phyloP scores from a whole-genome alignment of 2,888 invertebrate species.

The Acholoe squamosa region DNA sequence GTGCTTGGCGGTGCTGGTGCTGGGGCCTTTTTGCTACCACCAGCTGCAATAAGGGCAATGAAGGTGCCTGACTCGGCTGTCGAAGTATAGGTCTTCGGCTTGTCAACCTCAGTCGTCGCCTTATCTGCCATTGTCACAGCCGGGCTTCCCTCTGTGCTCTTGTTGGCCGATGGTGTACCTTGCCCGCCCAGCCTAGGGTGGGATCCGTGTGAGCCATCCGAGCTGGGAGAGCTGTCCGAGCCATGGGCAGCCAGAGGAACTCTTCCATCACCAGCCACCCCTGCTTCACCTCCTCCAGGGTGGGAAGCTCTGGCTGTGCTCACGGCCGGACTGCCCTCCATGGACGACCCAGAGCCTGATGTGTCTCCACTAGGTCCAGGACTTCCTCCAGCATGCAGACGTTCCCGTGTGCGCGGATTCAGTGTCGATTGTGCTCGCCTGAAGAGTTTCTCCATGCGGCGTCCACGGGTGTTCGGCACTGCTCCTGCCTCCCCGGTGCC shows the following conservation, averaged over 20 bases:
- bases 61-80: constrained; percentile 47
- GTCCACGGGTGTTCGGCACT: background rate
- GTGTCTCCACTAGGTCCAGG: background rate
- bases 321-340: constrained; percentile 50
- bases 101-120: background rate
- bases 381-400: background rate
- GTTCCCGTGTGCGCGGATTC: constrained; percentile 63
- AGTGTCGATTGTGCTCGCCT: constrained; percentile 66
- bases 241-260: constrained; percentile 16
- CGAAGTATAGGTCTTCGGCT: background rate
- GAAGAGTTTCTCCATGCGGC: constrained; percentile 69
- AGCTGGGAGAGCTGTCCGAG: background rate
- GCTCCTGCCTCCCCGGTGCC: constrained; percentile 22
- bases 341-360: constrained; percentile 44
- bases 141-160: background rate
- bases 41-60: constrained; percentile 18
- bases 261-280: background rate
- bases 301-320: background rate
- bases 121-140: background rate
- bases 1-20: background rate
- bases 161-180: background rate
- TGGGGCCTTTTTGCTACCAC: background rate
- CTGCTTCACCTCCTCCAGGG: too few relatives aligned
- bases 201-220: background rate
- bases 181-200: background rate